A percentile compares a stretch with the other conserved stretches of the same genome.
phyloP scores from a whole-genome alignment of 2,888 invertebrate species.

The Melinaea menophilus region DNA sequence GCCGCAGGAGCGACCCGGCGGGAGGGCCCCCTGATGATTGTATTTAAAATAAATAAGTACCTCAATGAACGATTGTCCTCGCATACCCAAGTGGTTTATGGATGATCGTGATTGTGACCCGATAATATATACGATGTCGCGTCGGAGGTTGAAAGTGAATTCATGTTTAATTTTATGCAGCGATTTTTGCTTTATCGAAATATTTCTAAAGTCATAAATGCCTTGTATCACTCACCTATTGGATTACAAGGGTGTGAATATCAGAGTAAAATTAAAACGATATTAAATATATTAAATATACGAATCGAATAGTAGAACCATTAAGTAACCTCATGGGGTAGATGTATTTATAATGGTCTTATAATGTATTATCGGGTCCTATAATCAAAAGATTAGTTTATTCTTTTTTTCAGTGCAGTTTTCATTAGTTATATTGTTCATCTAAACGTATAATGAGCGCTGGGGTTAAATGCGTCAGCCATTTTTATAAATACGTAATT shows the following conservation, averaged over 20 bases:
- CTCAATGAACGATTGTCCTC: conserved; percentile 77
- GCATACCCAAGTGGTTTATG: conserved; percentile 62
- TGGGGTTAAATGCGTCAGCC: conserved; percentile 49
- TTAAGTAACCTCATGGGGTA: conserved; percentile 56
- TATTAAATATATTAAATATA: conserved; percentile 46
- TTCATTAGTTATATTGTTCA: conserved; percentile 53
- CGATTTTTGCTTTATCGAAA: not conserved
- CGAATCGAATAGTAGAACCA: conserved; percentile 53
- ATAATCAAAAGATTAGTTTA: conserved; percentile 69
- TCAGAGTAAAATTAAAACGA: conserved; percentile 23
- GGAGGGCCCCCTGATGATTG: conserved; percentile 75
- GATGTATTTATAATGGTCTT: conserved; percentile 72
- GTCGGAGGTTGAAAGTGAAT: conserved; percentile 20
- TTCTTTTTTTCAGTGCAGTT: conserved; percentile 72
- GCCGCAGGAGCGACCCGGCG: conserved; percentile 65
- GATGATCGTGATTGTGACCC: conserved; percentile 47
- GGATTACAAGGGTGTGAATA: conserved; percentile 10
- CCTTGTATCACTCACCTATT: not conserved
- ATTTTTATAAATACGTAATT: conserved; percentile 63
- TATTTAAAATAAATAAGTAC: conserved; percentile 79
- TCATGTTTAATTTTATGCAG: conserved; percentile 11
- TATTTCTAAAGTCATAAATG: not conserved
- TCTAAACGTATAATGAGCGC: conserved; percentile 60
- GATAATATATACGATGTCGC: conserved; percentile 51
- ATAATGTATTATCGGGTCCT: conserved; percentile 58